A percentile compares a stretch with the other conserved stretches of the same genome.
These are phyloP conservation scores for Gallinago paraguaiae DNA, from an alignment of 2,113 vertebrate genomes.

Conservation along the genomic window DNA sequence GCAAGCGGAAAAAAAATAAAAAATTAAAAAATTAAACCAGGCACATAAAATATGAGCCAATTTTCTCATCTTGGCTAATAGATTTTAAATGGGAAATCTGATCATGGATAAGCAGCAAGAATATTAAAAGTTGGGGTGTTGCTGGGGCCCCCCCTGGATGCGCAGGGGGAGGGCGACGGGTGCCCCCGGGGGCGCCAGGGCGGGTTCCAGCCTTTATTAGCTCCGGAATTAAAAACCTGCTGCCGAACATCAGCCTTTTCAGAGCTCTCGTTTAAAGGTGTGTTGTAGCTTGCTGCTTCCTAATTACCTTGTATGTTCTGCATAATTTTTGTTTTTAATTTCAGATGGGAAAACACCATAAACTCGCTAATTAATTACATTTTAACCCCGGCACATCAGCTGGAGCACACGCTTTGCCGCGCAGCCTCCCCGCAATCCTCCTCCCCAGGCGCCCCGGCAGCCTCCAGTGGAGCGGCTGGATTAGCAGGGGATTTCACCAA, in stretches of 20 bases:
- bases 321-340: conserved; percentile 53
- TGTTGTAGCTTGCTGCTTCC: not conserved
- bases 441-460: rapidly evolving
- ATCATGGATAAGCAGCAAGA: not conserved
- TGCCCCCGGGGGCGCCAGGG: rapidly evolving
- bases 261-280: not conserved
- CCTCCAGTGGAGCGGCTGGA: rapidly evolving
- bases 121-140: not conserved
- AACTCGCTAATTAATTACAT: conserved; percentile 60
- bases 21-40: conserved; percentile 1
- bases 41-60: conserved; percentile 20
- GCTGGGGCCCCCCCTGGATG: not conserved
- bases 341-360: conserved; percentile 60
- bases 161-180: not conserved
- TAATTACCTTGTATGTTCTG: conserved; percentile 10
- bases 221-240: not conserved
- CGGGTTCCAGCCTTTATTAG: not conserved
- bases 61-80: conserved; percentile 26
- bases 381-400: not conserved
- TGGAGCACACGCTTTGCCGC: not conserved
- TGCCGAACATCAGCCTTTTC: not conserved
- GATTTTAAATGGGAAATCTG: conserved; percentile 37
- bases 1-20: not conserved
- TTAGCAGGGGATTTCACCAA: not conserved
- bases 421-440: not conserved